Evolutionary conservation across 1,140 invertebrate genomes (phyloP).

Genomic region (Pogonognathellus flavescens): DNA sequence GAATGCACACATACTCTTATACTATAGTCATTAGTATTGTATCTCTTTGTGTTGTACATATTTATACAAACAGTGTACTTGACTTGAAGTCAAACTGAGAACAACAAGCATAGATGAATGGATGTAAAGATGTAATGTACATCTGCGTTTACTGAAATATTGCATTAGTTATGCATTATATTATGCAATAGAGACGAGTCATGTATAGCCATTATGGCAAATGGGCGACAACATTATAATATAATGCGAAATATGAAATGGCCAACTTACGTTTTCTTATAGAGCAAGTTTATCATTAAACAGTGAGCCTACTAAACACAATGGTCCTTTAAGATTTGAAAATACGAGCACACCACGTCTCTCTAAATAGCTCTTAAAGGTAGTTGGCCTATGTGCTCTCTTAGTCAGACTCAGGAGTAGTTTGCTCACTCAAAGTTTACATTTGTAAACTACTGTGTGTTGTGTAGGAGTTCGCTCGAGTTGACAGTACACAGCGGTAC

Average conservation of each 20-base stretch:
- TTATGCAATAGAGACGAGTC: background rate
- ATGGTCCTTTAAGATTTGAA: background rate
- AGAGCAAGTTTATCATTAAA: background rate
- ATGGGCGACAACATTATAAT: background rate
- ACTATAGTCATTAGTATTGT: no score
- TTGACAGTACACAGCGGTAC: conserved; percentile 24
- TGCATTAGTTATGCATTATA: background rate
- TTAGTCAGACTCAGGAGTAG: background rate
- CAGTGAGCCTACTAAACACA: background rate
- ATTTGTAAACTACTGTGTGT: background rate
- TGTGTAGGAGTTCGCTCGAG: background rate
- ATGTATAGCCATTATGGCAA: background rate
- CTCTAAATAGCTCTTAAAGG: background rate
- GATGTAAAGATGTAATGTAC: background rate
- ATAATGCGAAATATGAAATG: background rate
- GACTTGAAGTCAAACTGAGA: background rate
- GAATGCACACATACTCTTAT: no score
- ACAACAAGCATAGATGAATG: background rate
- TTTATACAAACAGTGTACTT: background rate
- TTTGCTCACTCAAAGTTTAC: conserved; percentile 35
- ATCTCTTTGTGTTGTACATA: no score
- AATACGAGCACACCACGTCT: background rate
- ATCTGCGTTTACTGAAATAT: background rate
- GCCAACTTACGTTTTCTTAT: background rate
- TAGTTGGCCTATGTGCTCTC: background rate